Conservation (phyloP, 2,113 vertebrate species). For the Ardeotis arabs region DNA sequence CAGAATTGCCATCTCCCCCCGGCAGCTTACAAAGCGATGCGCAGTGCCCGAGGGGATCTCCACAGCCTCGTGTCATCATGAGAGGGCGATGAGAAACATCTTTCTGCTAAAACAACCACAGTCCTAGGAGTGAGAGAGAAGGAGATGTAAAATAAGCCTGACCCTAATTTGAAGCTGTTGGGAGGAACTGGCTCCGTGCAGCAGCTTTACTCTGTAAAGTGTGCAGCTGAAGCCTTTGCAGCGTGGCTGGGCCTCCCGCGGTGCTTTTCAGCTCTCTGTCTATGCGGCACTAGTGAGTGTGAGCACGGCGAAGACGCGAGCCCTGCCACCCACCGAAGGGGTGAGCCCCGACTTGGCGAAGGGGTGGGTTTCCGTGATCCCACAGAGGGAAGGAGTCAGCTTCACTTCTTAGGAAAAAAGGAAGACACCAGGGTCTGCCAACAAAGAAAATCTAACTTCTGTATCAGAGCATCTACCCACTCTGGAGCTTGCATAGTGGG, state of each 20-base stretch:
- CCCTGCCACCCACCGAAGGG: neutral
- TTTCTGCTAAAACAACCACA: neutral
- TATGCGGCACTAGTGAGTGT: neutral
- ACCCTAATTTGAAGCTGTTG: neutral
- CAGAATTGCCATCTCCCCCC: neutral
- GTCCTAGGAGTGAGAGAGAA: neutral
- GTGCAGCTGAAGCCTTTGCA: neutral
- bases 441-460: neutral
- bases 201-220: neutral
- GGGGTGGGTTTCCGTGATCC: neutral
- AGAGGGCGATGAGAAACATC: neutral
- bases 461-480: neutral
- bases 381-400: neutral
- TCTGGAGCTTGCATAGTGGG: neutral
- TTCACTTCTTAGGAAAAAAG: neutral
- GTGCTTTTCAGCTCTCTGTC: conserved; percentile 29
- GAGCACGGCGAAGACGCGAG: neutral
- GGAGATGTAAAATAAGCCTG: neutral
- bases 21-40: neutral
- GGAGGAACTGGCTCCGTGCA: neutral
- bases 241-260: neutral
- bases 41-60: neutral
- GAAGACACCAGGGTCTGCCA: neutral
- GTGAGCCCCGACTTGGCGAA: neutral
- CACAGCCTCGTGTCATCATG: neutral